Conservation (phyloP, 1,140 invertebrate genomes). For the Gonatopus flavifemur region DNA sequence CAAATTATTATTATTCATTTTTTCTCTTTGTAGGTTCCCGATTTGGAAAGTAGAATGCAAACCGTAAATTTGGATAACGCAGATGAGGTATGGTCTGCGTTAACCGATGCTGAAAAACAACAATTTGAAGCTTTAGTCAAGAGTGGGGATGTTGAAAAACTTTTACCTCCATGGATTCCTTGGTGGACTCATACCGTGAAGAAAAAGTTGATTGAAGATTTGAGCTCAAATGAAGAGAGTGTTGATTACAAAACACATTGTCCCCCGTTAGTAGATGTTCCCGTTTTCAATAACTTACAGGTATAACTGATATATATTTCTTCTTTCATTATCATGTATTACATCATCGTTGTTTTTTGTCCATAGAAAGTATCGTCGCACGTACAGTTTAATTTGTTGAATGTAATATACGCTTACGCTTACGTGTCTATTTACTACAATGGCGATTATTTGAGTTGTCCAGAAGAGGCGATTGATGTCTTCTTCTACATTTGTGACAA, state of each 20-base stretch:
- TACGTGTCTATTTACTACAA: slow-evolving; percentile 69
- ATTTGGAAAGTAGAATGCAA: slow-evolving; percentile 65
- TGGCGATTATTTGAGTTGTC: slow-evolving; percentile 67
- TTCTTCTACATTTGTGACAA: slow-evolving; percentile 65
- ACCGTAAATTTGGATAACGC: slow-evolving; percentile 72
- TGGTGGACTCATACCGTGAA: slow-evolving; percentile 67
- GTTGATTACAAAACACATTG: slow-evolving; percentile 42
- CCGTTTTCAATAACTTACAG: slow-evolving; percentile 57
- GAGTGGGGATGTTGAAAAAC: slow-evolving; percentile 62
- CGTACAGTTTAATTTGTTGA: slow-evolving; percentile 70
- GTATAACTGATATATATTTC: slow-evolving; percentile 43
- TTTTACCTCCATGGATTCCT: slow-evolving; percentile 69
- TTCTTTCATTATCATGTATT: slow-evolving; percentile 19
- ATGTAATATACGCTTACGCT: slow-evolving; percentile 69
- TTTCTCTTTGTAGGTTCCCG: slow-evolving; percentile 46
- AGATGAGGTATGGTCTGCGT: slow-evolving; percentile 68
- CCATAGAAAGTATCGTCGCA: slow-evolving; percentile 66
- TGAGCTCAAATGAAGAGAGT: slow-evolving; percentile 23
- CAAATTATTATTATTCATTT: slow-evolving; percentile 1
- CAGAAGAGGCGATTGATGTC: slow-evolving; percentile 61
- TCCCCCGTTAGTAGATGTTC: slow-evolving; percentile 56
- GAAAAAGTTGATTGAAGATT: slow-evolving; percentile 60
- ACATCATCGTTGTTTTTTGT: slow-evolving; percentile 28
- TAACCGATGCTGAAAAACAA: slow-evolving; percentile 68
- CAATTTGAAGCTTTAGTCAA: slow-evolving; percentile 70